Evolutionary conservation across 2,797 vertebrate genomes (phyloP), one percentile per base, ranked within the genome.

Genomic region (Novumbra hubbsi): DNA sequence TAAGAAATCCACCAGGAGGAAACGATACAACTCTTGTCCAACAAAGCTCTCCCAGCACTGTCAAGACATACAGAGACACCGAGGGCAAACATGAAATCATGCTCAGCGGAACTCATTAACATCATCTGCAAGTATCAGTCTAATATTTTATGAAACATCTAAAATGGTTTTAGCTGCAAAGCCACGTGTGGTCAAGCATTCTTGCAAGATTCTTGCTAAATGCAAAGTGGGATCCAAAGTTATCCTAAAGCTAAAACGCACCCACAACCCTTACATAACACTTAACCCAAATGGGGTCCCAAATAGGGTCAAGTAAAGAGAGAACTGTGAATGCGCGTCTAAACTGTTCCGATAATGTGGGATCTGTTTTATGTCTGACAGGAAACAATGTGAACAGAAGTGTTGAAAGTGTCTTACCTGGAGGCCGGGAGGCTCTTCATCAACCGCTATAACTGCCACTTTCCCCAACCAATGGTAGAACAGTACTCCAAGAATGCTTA

Each of bases 1-100:
- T 49, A 95, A 2, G 7, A 97, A 94, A 80, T 98, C 97, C 92
- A 96, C 92, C 67, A 96, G 73, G 73, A 94, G 68, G 14, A 97
- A 90, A 21, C 96, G 91, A 77, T 97, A 98, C 64, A 98, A 81
- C 67, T 98, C 96, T 85, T 96, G 96, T 1, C 96, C 97, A 74
- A 97, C 94, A 1, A 94, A 92, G 0, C 83, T 94, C 90, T 98
- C 96, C 96, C 97, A 98, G 81, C 97, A 98, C 93, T 94, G 82
- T 9, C 32, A 67, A 16, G 28, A 73, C 11, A 50, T 5, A 70
- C n/a, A 24, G 48, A 75, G 21, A 73, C 3, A 75, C 3, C 34
- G 19, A 50, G 16, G 17, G 3, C 32, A 28, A 68, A 30, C 1
- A 2, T 6, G 21, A 41, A 16, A 16, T 12, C 49, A 21, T 50